phyloP scores from a whole-genome alignment of 1,140 invertebrate species.

The Pseudoatta argentina region DNA sequence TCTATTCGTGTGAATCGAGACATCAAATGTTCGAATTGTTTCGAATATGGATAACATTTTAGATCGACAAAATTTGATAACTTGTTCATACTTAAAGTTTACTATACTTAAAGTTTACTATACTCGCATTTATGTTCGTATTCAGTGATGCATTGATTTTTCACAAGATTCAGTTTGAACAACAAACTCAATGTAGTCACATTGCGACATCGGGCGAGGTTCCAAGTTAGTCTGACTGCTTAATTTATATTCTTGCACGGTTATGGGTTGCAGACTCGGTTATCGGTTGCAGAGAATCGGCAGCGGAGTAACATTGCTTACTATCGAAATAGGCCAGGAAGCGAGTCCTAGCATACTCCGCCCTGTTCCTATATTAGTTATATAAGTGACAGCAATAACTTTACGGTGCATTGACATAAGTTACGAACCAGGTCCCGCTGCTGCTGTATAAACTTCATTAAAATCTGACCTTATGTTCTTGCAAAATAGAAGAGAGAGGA shows the following conservation, averaged over 20 bases:
- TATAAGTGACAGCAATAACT: slow-evolving; percentile 49
- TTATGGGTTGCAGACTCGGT: slow-evolving; percentile 50
- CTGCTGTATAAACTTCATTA: slow-evolving; percentile 23
- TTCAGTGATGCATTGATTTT: slow-evolving; percentile 39
- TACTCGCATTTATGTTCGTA: background rate
- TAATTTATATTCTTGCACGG: slow-evolving; percentile 60
- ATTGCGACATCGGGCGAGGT: slow-evolving; percentile 38
- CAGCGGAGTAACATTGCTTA: slow-evolving; percentile 45
- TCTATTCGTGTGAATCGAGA: background rate
- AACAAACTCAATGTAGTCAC: slow-evolving; percentile 36
- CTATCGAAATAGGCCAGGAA: slow-evolving; percentile 59
- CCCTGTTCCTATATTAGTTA: slow-evolving; percentile 55
- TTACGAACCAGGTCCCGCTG: slow-evolving; percentile 8
- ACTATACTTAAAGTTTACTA: background rate
- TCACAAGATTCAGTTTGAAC: slow-evolving; percentile 32
- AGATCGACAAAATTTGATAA: background rate
- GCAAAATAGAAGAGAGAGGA: background rate
- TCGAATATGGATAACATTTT: background rate
- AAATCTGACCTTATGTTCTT: slow-evolving; percentile 23
- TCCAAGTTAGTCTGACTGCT: slow-evolving; percentile 46
- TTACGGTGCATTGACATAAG: slow-evolving; percentile 42
- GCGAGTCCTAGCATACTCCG: slow-evolving; percentile 8
- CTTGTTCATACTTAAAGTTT: background rate
- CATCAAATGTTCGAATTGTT: background rate
- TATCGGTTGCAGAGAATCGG: slow-evolving; percentile 56